phyloP scores from a whole-genome alignment of 2,797 vertebrate genomes.

The Threskiornis aethiopicus region DNA sequence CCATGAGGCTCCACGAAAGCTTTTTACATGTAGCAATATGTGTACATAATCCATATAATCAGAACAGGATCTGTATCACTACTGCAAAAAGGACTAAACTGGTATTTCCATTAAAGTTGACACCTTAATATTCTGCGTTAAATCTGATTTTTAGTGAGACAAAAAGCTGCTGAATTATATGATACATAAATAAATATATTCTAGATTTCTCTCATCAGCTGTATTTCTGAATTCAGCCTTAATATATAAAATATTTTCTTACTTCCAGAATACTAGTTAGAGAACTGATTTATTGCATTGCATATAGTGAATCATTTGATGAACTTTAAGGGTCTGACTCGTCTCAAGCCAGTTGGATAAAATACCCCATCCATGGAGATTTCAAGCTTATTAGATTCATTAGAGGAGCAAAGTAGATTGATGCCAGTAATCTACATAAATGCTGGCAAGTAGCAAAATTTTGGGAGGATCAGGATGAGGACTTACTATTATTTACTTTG shows the following conservation, averaged over 20 bases:
- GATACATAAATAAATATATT: background rate
- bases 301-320: background rate
- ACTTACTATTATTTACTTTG: background rate
- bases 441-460: background rate
- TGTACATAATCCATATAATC: background rate
- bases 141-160: background rate
- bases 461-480: background rate
- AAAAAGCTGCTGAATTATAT: constrained; percentile 22
- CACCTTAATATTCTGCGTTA: background rate
- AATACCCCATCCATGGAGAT: background rate
- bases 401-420: background rate
- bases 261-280: background rate
- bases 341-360: background rate
- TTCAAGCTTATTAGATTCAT: background rate
- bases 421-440: background rate
- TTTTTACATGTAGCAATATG: background rate
- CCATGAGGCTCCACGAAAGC: background rate
- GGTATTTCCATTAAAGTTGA: background rate
- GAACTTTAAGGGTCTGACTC: background rate
- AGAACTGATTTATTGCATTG: background rate
- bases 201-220: background rate
- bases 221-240: constrained; percentile 24
- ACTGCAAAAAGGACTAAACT: background rate
- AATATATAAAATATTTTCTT: background rate
- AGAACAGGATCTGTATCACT: background rate